Evolutionary conservation across 1,140 invertebrate species (phyloP).

Genomic region (Polypedilum pembai): DNA sequence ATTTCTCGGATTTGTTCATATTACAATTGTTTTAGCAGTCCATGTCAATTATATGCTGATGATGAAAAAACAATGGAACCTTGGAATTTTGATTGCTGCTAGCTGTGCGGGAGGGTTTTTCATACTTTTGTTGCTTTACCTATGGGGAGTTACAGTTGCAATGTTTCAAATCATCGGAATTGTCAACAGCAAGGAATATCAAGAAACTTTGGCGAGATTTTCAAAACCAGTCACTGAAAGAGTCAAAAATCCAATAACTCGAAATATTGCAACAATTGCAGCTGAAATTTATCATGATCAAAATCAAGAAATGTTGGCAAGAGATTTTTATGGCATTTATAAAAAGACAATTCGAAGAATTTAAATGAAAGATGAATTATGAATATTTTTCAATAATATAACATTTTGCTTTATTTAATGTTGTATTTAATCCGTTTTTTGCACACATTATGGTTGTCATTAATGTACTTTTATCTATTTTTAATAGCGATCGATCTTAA

Average conservation of each 20-base stretch:
- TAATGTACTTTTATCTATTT: not conserved
- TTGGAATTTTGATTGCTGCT: not conserved
- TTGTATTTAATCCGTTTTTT: constrained; percentile 26
- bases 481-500: constrained; percentile 27
- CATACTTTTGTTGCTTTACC: not conserved
- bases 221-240: not conserved
- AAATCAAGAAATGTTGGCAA: not conserved
- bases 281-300: not conserved
- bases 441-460: constrained; percentile 18
- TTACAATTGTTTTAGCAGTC: not conserved
- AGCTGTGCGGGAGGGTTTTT: not conserved
- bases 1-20: not conserved
- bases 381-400: constrained; percentile 23
- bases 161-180: constrained; percentile 11
- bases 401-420: constrained; percentile 26
- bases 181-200: not conserved
- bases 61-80: not conserved
- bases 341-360: not conserved
- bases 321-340: not conserved
- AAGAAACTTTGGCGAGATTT: not conserved
- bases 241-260: not conserved
- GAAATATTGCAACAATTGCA: not conserved
- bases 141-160: not conserved
- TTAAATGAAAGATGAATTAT: not conserved
- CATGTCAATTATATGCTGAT: not conserved